phyloP scores from a whole-genome alignment of 2,113 vertebrate species.

The Oophaga pumilio region DNA sequence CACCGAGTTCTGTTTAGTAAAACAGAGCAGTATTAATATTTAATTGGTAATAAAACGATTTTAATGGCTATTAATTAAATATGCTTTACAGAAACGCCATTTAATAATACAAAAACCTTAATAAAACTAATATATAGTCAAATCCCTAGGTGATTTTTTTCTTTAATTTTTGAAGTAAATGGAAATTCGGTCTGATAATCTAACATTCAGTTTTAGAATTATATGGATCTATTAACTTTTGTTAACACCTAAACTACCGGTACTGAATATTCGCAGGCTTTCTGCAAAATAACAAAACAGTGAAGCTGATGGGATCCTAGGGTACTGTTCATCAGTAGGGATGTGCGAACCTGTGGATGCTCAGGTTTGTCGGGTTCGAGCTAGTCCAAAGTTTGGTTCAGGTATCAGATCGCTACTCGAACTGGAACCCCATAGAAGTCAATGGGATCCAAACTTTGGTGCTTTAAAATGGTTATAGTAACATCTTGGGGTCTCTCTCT shows the following conservation, averaged over 20 bases:
- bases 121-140: conserved; percentile 19
- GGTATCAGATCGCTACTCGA: too few relatives aligned
- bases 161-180: conserved; percentile 4
- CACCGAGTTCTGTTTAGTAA: conserved; percentile 29
- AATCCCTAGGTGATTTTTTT: not conserved
- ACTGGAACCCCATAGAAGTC: too few relatives aligned
- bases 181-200: not conserved
- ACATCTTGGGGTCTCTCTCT: too few relatives aligned
- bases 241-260: not conserved
- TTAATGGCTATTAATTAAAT: conserved; percentile 43
- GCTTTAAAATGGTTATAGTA: too few relatives aligned
- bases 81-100: conserved; percentile 15
- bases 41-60: conserved; percentile 33
- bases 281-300: not conserved
- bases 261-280: not conserved
- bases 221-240: not conserved
- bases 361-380: too few relatives aligned
- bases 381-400: too few relatives aligned
- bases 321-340: too few relatives aligned
- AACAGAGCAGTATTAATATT: conserved; percentile 37
- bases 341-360: too few relatives aligned
- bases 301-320: not conserved
- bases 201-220: not conserved
- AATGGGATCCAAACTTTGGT: too few relatives aligned
- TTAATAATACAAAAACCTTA: conserved; percentile 43